Evolutionary conservation across 1,140 invertebrate genomes (phyloP).

Genomic region (Drosophila gunungcola): DNA sequence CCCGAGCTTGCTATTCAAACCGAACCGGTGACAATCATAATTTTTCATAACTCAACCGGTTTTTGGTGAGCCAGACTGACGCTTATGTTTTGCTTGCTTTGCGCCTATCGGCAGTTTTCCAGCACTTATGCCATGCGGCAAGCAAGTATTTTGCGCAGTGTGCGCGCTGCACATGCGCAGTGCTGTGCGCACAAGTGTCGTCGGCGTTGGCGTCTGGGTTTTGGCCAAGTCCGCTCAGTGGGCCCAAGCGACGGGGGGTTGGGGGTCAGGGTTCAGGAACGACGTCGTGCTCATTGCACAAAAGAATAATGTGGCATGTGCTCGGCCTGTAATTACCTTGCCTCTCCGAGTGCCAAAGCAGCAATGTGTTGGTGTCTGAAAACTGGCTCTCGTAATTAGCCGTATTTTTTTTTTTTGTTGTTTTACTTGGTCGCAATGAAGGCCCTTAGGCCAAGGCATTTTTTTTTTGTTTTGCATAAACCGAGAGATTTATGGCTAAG

Average conservation of each 20-base stretch:
- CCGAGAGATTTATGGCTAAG: conserved; percentile 20
- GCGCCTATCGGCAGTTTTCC: conserved; percentile 61
- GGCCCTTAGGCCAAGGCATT: conserved; percentile 66
- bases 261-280: conserved; percentile 40
- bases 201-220: conserved; percentile 49
- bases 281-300: conserved; percentile 76
- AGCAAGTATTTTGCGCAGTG: conserved; percentile 24
- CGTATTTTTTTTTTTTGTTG: conserved; percentile 44
- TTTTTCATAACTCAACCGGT: conserved; percentile 81
- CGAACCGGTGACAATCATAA: conserved; percentile 79
- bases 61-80: conserved; percentile 63
- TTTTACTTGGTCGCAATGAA: conserved; percentile 36
- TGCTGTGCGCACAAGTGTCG: conserved; percentile 73
- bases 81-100: conserved; percentile 64
- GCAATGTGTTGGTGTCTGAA: conserved; percentile 25
- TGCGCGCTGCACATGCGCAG: conserved; percentile 68
- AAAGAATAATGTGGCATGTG: conserved; percentile 83
- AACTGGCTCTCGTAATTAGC: conserved; percentile 70
- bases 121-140: conserved; percentile 46
- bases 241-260: conserved; percentile 17
- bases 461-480: conserved; percentile 70
- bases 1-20: conserved; percentile 17
- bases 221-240: conserved; percentile 12
- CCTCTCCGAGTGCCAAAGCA: conserved; percentile 13
- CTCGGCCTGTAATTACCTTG: conserved; percentile 68